Conservation (phyloP, 2,113 vertebrate genomes). For the Colaptes auratus region DNA sequence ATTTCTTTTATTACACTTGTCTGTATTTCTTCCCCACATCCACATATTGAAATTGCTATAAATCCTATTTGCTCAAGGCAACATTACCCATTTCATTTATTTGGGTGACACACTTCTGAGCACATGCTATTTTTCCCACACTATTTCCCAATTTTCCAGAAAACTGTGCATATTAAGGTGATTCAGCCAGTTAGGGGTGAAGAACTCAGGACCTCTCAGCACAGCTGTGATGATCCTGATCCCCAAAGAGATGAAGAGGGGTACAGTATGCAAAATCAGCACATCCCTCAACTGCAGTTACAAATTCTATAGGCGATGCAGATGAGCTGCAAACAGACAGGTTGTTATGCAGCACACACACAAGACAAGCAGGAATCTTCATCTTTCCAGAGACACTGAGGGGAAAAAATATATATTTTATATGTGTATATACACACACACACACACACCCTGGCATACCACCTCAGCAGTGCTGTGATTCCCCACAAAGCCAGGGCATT, state of each 20-base stretch:
- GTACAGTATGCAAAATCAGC: background rate
- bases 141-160: background rate
- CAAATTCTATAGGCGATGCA: background rate
- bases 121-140: background rate
- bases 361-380: background rate
- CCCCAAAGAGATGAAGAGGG: background rate
- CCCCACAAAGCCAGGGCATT: background rate
- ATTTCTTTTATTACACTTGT: slow-evolving; percentile 20
- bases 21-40: background rate
- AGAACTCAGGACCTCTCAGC: background rate
- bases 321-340: background rate
- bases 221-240: background rate
- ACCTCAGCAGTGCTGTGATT: background rate
- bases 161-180: background rate
- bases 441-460: too few relatives aligned
- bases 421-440: too few relatives aligned
- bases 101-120: background rate
- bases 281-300: background rate
- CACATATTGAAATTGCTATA: slow-evolving; percentile 8
- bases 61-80: slow-evolving; percentile 2
- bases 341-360: background rate
- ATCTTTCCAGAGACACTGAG: background rate
- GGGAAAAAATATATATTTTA: too few relatives aligned
- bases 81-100: background rate
- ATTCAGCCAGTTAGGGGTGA: background rate